Conservation (phyloP, 2,797 vertebrate species). For the Hippopotamyrus pictus region DNA sequence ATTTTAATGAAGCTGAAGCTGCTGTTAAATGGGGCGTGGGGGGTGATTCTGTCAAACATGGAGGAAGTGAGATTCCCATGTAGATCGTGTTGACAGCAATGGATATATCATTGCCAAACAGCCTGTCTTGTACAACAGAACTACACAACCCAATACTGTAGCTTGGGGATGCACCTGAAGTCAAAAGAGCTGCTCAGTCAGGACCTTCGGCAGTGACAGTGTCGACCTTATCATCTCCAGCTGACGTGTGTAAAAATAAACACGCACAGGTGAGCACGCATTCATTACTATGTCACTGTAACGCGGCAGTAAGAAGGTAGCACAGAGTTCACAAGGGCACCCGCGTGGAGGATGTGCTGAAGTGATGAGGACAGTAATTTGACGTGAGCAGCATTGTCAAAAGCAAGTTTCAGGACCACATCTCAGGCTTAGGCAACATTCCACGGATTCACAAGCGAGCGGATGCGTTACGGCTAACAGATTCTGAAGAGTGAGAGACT, state of each 20-base stretch:
- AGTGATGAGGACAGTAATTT: conserved; percentile 32
- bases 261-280: not conserved
- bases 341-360: conserved; percentile 30
- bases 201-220: not conserved
- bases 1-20: not conserved
- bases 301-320: conserved; percentile 16
- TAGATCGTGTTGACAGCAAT: not conserved
- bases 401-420: not conserved
- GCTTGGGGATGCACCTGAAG: not conserved
- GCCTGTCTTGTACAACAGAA: not conserved
- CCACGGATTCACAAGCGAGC: not conserved
- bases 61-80: not conserved
- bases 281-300: conserved; percentile 34
- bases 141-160: not conserved
- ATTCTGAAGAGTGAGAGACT: conserved; percentile 29
- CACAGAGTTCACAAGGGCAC: conserved; percentile 30
- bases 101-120: not conserved
- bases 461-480: conserved; percentile 19
- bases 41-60: not conserved
- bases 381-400: not conserved
- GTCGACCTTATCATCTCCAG: not conserved
- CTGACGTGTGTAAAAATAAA: not conserved
- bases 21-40: not conserved
- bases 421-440: not conserved
- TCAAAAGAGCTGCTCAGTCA: not conserved